Conservation (phyloP, 2,113 vertebrate genomes). For the Bubo bubo region DNA sequence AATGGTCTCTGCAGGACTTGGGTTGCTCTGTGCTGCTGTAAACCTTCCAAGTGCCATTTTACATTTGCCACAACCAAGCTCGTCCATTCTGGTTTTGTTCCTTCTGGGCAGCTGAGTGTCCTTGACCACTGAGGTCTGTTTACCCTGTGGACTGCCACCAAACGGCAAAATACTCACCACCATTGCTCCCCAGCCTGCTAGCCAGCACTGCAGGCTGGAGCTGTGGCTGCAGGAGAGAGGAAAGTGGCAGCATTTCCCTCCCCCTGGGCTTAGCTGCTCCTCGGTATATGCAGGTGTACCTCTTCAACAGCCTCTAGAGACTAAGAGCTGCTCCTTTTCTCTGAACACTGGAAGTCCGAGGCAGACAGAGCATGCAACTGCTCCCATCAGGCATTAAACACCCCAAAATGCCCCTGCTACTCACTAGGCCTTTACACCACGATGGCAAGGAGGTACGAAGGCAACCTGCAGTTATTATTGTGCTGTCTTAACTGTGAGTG, state of each 20-base stretch:
- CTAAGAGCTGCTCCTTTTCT: background rate
- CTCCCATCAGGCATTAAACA: background rate
- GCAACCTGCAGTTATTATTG: background rate
- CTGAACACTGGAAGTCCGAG: background rate
- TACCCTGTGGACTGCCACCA: background rate
- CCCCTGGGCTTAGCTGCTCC: background rate
- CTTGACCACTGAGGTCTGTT: background rate
- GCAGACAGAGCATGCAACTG: background rate
- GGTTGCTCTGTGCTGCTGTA: background rate
- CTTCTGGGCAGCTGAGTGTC: rapidly evolving
- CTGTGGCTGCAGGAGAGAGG: background rate
- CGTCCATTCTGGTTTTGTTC: background rate
- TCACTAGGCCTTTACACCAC: background rate
- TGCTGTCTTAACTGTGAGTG: background rate
- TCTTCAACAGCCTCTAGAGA: background rate
- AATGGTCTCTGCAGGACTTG: background rate
- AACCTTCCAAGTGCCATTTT: background rate
- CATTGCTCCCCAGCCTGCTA: background rate
- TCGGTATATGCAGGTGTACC: background rate
- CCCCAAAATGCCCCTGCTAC: background rate
- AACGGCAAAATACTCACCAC: background rate
- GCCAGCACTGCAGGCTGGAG: background rate
- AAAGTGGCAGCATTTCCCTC: background rate
- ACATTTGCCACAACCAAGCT: background rate
- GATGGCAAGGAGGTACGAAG: background rate